Conservation (phyloP, 2,888 invertebrate genomes). For the Tetranychus piercei region DNA sequence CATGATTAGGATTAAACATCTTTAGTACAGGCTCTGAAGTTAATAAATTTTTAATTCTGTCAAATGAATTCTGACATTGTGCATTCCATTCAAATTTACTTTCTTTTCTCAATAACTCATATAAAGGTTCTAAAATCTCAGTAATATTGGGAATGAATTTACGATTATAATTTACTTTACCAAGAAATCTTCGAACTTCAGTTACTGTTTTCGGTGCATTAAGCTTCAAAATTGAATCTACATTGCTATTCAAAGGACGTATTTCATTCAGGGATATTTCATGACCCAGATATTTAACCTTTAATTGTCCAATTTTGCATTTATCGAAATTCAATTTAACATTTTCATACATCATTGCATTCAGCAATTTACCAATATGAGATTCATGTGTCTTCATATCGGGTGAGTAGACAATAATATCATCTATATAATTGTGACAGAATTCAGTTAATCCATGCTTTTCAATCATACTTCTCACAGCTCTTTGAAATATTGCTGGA, state of each 20-base stretch:
- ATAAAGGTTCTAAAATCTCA: conserved; percentile 3
- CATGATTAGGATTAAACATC: neutral
- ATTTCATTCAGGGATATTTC: conserved; percentile 2
- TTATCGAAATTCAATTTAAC: conserved; percentile 15
- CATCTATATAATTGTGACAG: conserved; percentile 16
- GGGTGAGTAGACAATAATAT: conserved; percentile 10
- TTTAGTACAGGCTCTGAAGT: neutral
- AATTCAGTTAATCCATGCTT: neutral
- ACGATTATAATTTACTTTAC: conserved; percentile 5
- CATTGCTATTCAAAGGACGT: neutral
- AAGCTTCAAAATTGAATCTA: neutral
- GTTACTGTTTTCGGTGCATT: neutral
- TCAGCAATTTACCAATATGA: neutral
- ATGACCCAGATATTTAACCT: conserved; percentile 14
- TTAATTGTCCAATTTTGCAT: conserved; percentile 2
- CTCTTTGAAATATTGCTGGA: conserved; percentile 17
- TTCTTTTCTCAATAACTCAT: neutral
- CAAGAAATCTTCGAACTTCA: conserved; percentile 6
- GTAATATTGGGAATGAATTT: neutral
- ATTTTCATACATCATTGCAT: neutral
- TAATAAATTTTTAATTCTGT: neutral
- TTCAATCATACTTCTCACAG: neutral
- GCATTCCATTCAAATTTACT: conserved; percentile 4
- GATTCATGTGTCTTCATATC: conserved; percentile 3
- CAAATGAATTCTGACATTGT: neutral